phyloP scores from a whole-genome alignment of 2,888 invertebrate species.

The Dynastes hyllus region DNA sequence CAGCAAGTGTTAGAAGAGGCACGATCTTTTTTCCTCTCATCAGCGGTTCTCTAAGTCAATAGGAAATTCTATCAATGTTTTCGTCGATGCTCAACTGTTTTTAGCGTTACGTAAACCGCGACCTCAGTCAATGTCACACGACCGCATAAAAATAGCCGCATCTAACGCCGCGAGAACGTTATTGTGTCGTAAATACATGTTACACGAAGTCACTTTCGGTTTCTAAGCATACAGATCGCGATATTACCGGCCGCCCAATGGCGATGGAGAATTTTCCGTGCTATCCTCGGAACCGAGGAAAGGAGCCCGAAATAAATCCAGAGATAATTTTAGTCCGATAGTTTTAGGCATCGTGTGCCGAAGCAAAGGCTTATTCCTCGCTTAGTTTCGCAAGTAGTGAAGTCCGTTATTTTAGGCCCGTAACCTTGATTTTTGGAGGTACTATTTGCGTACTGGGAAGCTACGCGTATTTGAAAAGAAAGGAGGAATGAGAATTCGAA shows the following conservation, averaged over 20 bases:
- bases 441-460: slow-evolving; percentile 11
- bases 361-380: not conserved
- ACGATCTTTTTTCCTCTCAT: not conserved
- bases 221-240: slow-evolving; percentile 21
- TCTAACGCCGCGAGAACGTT: slow-evolving; percentile 36
- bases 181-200: not conserved
- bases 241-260: not conserved
- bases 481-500: not conserved
- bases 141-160: slow-evolving; percentile 55
- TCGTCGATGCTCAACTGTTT: slow-evolving; percentile 36
- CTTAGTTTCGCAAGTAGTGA: not conserved
- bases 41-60: slow-evolving; percentile 15
- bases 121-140: slow-evolving; percentile 69
- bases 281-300: slow-evolving; percentile 23
- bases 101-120: slow-evolving; percentile 67
- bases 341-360: slow-evolving; percentile 12
- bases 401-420: slow-evolving; percentile 16
- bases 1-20: not conserved
- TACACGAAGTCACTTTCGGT: slow-evolving; percentile 35
- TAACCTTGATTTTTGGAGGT: slow-evolving; percentile 35
- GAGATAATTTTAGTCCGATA: slow-evolving; percentile 10
- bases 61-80: slow-evolving; percentile 46
- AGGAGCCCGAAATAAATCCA: not conserved
- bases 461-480: not conserved
- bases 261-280: slow-evolving; percentile 12